These are phyloP conservation scores for Agrenia bidenticulata DNA, from an alignment of 2,888 invertebrate genomes.

Conservation along the genomic window DNA sequence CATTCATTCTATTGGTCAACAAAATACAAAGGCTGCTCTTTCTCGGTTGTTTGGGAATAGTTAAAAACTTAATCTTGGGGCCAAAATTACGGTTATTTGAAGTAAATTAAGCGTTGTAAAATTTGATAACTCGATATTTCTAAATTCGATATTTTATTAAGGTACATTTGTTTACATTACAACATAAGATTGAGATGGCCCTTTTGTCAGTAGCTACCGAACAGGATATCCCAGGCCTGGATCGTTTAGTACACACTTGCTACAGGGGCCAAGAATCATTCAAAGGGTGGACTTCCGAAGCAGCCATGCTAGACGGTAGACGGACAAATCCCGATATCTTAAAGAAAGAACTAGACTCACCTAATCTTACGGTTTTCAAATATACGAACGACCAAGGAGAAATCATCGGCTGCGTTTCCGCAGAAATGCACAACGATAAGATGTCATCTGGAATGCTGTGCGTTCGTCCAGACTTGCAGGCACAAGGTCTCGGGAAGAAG, in stretches of 20 bases:
- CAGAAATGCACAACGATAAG: slow-evolving; percentile 28
- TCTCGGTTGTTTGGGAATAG: too few species aligned
- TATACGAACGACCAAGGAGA: slow-evolving; percentile 18
- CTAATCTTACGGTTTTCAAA: slow-evolving; percentile 24
- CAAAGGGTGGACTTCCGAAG: slow-evolving; percentile 40
- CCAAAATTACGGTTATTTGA: too few species aligned
- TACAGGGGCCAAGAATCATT: slow-evolving; percentile 37
- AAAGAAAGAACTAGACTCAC: slow-evolving; percentile 17
- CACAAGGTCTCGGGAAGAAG: slow-evolving; percentile 34
- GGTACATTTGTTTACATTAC: too few species aligned
- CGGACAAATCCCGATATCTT: slow-evolving; percentile 23
- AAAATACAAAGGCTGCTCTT: too few species aligned
- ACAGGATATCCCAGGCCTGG: slow-evolving; percentile 27
- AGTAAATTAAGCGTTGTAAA: too few species aligned
- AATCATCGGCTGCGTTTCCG: slow-evolving; percentile 34
- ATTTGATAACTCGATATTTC: too few species aligned
- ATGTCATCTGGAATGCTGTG: slow-evolving; percentile 37
- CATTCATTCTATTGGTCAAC: too few species aligned
- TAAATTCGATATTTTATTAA: too few species aligned
- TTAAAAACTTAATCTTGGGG: too few species aligned
- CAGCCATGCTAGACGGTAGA: slow-evolving; percentile 32
- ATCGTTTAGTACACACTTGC: slow-evolving; percentile 32
- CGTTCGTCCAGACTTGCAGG: slow-evolving; percentile 34
- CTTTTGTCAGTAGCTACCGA: slow-evolving; percentile 10
- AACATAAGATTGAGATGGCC: too few species aligned